Conservation (phyloP, 2,888 invertebrate genomes). For the Artemia sinica region DNA sequence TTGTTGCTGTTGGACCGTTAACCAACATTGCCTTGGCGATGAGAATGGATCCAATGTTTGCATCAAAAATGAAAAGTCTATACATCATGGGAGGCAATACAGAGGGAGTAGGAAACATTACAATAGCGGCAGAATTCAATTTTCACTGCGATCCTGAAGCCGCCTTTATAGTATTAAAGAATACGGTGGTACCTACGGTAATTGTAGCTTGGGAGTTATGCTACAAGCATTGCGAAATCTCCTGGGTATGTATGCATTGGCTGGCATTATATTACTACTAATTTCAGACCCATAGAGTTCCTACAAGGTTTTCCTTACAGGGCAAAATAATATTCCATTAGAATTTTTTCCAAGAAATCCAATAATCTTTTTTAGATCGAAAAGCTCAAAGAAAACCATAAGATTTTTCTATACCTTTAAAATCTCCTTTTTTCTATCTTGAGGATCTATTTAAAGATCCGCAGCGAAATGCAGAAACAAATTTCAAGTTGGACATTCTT, state of each 20-base stretch:
- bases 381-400: too few relatives aligned
- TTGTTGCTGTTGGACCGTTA: constrained; percentile 52
- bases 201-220: constrained; percentile 35
- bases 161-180: constrained; percentile 34
- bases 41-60: constrained; percentile 47
- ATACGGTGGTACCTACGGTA: constrained; percentile 31
- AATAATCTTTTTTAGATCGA: too few relatives aligned
- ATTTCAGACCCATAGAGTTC: too few relatives aligned
- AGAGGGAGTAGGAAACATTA: constrained; percentile 34
- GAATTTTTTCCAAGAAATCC: too few relatives aligned
- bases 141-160: constrained; percentile 39
- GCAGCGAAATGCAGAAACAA: too few relatives aligned
- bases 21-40: constrained; percentile 61
- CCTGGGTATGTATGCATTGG: constrained; percentile 17
- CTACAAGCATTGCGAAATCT: constrained; percentile 17
- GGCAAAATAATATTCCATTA: too few relatives aligned
- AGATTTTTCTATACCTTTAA: too few relatives aligned
- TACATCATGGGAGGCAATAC: constrained; percentile 63
- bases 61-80: constrained; percentile 44
- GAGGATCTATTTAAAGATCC: too few relatives aligned
- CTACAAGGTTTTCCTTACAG: too few relatives aligned
- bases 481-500: too few relatives aligned
- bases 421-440: too few relatives aligned
- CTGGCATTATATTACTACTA: too few relatives aligned
- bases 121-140: constrained; percentile 36